Percentiles rank a stretch among this genome's conserved stretches.
Evolutionary conservation across 1,140 invertebrate genomes (phyloP).

Genomic region (Penaeus chinensis): DNA sequence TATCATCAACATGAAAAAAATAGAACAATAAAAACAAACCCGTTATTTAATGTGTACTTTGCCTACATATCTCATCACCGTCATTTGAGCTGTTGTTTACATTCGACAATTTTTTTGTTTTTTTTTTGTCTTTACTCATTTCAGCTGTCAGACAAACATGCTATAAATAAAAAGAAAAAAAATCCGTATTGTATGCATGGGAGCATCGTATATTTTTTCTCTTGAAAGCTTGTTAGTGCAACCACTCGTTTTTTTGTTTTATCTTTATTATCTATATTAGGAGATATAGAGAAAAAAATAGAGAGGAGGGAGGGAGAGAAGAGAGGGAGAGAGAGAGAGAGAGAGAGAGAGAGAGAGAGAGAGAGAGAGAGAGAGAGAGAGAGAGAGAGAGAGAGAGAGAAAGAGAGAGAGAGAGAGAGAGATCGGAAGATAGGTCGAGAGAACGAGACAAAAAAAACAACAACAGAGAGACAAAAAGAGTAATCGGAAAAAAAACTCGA

Average conservation of each 20-base stretch:
- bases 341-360: not conserved
- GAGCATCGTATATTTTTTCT: not conserved
- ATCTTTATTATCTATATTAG: not conserved
- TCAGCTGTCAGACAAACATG: no score
- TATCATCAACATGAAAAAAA: no score
- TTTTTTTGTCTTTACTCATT: no score
- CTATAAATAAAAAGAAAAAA: no score
- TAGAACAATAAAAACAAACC: no score
- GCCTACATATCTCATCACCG: no score
- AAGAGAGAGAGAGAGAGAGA: not conserved
- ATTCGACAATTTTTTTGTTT: no score
- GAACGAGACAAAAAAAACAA: not conserved
- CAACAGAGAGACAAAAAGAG: not conserved
- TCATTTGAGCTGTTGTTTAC: no score
- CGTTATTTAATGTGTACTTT: no score
- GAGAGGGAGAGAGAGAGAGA: conserved; percentile 2
- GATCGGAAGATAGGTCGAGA: not conserved
- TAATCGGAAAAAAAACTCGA: not conserved
- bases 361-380: not conserved
- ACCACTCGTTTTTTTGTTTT: not conserved
- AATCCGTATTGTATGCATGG: no score
- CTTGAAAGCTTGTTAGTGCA: not conserved
- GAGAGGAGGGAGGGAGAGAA: not conserved
- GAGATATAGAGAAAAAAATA: not conserved
- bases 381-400: not conserved